Percentiles rank a stretch among this genome's conserved stretches.
Conservation (phyloP, 2,113 vertebrate species). For the Nipponia nippon region DNA sequence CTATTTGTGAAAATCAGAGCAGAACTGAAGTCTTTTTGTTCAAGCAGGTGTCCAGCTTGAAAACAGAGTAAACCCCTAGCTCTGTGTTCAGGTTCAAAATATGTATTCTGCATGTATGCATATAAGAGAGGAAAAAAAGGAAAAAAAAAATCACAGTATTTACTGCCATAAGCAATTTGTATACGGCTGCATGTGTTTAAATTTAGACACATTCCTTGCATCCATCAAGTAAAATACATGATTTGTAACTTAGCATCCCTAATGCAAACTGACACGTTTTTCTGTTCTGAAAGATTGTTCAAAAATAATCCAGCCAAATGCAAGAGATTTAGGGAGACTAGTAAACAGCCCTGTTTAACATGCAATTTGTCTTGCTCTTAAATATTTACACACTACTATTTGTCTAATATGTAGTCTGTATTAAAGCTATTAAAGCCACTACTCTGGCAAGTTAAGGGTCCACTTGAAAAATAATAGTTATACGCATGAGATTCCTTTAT, state of each 20-base stretch:
- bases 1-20: not conserved
- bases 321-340: not conserved
- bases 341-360: not conserved
- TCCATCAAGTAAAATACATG: not conserved
- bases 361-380: not conserved
- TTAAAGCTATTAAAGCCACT: not conserved
- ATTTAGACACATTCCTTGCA: not conserved
- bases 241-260: not conserved
- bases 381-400: not conserved
- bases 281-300: not conserved
- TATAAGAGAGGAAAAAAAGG: not conserved
- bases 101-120: fast-evolving
- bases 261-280: not conserved
- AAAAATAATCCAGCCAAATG: not conserved
- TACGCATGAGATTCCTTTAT: not conserved
- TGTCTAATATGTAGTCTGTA: not conserved
- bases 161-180: not conserved
- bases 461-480: not conserved
- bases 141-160: not conserved
- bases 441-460: not conserved
- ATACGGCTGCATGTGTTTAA: not conserved
- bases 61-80: not conserved
- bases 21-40: not conserved
- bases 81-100: not conserved
- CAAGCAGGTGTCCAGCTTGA: not conserved